Base-by-base conservation (phyloP, 1,140 invertebrate genomes). In the Gryon sp. region DNA sequence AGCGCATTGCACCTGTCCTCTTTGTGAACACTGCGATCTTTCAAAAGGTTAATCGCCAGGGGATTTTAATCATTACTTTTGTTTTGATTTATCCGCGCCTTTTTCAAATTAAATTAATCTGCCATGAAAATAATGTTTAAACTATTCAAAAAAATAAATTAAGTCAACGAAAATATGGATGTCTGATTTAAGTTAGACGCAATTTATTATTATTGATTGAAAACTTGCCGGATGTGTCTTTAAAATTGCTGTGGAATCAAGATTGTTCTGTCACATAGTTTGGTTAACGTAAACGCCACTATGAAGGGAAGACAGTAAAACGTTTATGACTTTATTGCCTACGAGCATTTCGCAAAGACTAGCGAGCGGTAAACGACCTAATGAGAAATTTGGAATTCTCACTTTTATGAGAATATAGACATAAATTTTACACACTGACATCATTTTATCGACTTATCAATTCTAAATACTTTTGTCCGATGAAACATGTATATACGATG, bases 291-390 rank as follows among this genome's bases (percentile, higher is more conserved):
- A 43, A 50, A 66, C 32, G 52, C 63, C 52, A 48, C 41, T 60
- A 41, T 60, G 28, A 9, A 36, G 34, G 18, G 11, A 36, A 50
- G 68, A 60, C 57, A 46, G 46, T 72, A 62, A 72, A 72, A 46
- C 40, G 68, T 72, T 72, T 62, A 72, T 72, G 46, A 72, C 68
- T 72, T 72, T 63, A 72, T 62, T 72, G 57, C 48, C 50, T 63
- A 24, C 18, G 41, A 53, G 30, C 24, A 40, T 46, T 26, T 26
- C 40, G 12, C 16, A 26, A 55, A 20, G 50, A 55, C 41, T 62
- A 46, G 45, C 9, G 15, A 62, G 26, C 57, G 40, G 28, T 55
- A 36, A 72, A 72, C 40, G 57, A 46, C 24, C 36, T 19, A 38
- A 36, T 68, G 48, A 68, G 41, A 46, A 18, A 32, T 34, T 55